phyloP scores from a whole-genome alignment of 2,113 vertebrate species.

The Isurus oxyrinchus region DNA sequence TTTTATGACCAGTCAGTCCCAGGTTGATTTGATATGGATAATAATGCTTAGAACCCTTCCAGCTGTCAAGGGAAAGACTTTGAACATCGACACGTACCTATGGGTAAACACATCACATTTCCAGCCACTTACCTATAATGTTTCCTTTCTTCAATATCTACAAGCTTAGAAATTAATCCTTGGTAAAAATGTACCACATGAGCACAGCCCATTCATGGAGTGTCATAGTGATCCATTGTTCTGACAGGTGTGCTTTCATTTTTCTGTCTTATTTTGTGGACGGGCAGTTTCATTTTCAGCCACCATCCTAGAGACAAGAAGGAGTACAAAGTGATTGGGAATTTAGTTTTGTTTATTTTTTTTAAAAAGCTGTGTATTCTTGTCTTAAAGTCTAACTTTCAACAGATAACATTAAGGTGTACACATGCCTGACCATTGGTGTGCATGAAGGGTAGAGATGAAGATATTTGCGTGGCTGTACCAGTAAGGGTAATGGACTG shows the following conservation, averaged over 20 bases:
- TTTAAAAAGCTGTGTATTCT: not conserved
- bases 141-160: not conserved
- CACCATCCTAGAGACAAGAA: not conserved
- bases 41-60: not conserved
- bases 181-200: too few relatives aligned
- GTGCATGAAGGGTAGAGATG: constrained; percentile 22
- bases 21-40: not conserved
- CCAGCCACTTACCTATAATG: not conserved
- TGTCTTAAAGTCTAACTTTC: not conserved
- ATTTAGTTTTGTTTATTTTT: not conserved
- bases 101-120: not conserved
- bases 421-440: not conserved
- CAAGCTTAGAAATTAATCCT: not conserved
- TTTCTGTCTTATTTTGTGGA: not conserved
- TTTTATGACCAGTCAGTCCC: not conserved
- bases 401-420: not conserved
- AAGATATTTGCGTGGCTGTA: constrained; percentile 43
- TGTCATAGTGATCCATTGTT: not conserved
- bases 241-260: constrained; percentile 8
- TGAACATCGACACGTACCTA: not conserved
- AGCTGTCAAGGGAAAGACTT: not conserved
- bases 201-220: not conserved
- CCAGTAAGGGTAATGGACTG: constrained; percentile 43
- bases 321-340: not conserved
- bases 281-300: not conserved